Conservation (phyloP, 2,888 invertebrate genomes). For the Pristionchus fissidentatus region DNA sequence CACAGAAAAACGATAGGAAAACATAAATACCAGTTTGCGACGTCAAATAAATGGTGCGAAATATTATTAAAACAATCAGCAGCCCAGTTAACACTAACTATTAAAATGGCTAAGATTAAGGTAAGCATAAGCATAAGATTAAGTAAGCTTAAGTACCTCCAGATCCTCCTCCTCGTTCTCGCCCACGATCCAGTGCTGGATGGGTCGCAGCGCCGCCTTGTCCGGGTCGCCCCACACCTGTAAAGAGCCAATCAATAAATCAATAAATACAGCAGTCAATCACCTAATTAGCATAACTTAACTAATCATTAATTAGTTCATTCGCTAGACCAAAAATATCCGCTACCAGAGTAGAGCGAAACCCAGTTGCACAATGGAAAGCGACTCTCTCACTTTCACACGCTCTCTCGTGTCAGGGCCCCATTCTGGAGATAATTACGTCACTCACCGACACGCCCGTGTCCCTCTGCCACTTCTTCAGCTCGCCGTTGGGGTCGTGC, state of each 20-base stretch:
- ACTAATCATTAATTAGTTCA: no score
- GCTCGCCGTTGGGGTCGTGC: slow-evolving; percentile 66
- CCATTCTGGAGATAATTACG: no score
- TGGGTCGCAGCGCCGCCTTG: slow-evolving; percentile 59
- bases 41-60: no score
- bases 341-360: no score
- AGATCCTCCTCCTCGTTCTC: slow-evolving; percentile 65
- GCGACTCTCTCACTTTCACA: no score
- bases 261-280: neutral
- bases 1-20: no score
- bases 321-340: no score
- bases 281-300: neutral
- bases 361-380: no score
- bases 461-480: slow-evolving; percentile 68
- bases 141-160: neutral
- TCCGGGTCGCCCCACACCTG: slow-evolving; percentile 66
- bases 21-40: no score
- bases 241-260: neutral
- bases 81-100: no score
- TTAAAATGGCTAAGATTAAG: neutral
- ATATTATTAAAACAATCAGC: no score
- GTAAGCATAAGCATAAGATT: neutral
- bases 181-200: slow-evolving; percentile 61
- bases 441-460: slow-evolving; percentile 65
- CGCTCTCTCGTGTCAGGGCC: no score